A percentile compares a stretch with the other conserved stretches of the same genome.
Conservation (phyloP, 2,113 vertebrate genomes). For the Pagrus major region DNA sequence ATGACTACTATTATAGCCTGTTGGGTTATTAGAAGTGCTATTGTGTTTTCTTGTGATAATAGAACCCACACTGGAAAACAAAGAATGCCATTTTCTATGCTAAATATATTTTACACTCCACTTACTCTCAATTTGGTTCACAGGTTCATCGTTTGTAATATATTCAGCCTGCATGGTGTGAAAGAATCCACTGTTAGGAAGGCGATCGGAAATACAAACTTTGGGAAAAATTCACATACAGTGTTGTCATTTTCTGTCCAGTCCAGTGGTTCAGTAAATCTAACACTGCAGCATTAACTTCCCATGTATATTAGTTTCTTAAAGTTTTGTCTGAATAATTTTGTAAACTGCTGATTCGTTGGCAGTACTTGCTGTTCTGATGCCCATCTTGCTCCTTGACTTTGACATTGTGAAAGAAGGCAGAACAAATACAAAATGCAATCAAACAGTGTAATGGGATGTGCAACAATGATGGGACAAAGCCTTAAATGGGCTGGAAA, state of each 20-base stretch:
- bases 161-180: background rate
- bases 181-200: constrained; percentile 1
- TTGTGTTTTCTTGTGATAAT: constrained; percentile 29
- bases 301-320: background rate
- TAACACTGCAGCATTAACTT: background rate
- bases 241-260: background rate
- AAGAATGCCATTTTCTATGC: constrained; percentile 33
- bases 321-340: background rate
- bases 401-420: constrained; percentile 3
- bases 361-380: background rate
- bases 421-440: constrained; percentile 10
- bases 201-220: constrained; percentile 9
- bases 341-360: background rate
- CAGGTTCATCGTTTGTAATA: background rate
- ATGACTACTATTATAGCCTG: background rate
- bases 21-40: constrained; percentile 1
- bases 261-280: background rate
- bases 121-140: constrained; percentile 22
- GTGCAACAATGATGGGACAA: background rate
- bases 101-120: constrained; percentile 42
- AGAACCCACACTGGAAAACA: constrained; percentile 9
- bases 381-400: background rate
- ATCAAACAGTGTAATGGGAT: constrained; percentile 12
- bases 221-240: background rate
- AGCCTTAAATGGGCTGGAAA: constrained; percentile 1